A percentile compares a stretch with the other conserved stretches of the same genome.
Conservation (phyloP, 2,888 invertebrate species). For the Hydriomena furcata region DNA sequence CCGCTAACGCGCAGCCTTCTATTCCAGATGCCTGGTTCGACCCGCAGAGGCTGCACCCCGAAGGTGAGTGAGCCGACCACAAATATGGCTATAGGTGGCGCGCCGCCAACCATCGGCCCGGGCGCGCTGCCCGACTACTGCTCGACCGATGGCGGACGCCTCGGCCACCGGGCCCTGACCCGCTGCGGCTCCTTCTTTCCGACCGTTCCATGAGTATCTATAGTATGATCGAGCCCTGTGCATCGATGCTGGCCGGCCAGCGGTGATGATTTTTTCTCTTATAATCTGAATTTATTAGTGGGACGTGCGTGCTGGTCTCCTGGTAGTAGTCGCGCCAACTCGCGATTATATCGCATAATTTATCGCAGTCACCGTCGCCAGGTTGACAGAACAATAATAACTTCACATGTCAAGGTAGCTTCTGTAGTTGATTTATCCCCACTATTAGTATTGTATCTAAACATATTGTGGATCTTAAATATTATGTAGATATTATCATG, state of each 20-base stretch:
- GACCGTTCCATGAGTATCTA: conserved; percentile 5
- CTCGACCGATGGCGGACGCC: conserved; percentile 23
- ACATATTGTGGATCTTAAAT: too few species aligned
- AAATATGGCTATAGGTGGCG: conserved; percentile 58
- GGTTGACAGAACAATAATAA: conserved; percentile 57
- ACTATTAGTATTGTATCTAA: too few species aligned
- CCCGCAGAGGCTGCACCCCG: conserved; percentile 95
- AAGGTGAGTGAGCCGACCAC: conserved; percentile 87
- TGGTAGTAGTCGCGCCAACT: conserved; percentile 34
- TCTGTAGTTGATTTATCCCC: not conserved
- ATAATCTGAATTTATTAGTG: not conserved
- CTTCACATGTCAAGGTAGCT: conserved; percentile 48
- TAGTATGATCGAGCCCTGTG: not conserved
- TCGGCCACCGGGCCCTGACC: conserved; percentile 47
- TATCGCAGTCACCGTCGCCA: conserved; percentile 32
- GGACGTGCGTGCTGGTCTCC: conserved; percentile 10
- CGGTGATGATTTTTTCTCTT: conserved; percentile 3
- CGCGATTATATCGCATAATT: conserved; percentile 34
- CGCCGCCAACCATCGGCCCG: conserved; percentile 57
- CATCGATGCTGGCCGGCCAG: not conserved
- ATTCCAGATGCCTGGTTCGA: conserved; percentile 97
- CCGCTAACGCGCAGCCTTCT: conserved; percentile 83
- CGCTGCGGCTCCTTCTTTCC: conserved; percentile 25
- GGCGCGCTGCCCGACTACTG: conserved; percentile 33
- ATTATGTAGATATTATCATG: too few species aligned